Percentiles rank a stretch among this genome's conserved stretches.
Evolutionary conservation across 1,140 invertebrate species (phyloP).

Genomic region (Drosophila auraria): DNA sequence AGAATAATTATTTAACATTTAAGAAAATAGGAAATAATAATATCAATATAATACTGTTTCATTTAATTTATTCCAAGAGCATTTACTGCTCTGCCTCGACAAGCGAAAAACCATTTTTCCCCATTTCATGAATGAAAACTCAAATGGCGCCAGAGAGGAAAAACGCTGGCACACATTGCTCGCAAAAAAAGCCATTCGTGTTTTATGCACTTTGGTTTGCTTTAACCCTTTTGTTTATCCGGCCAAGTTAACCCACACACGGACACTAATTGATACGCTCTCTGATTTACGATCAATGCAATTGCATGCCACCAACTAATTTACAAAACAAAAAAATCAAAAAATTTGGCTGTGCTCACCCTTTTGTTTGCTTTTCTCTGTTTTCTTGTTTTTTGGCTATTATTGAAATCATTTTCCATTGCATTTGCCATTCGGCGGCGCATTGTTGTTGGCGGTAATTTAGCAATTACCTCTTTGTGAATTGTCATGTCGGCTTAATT

Average conservation of each 20-base stretch:
- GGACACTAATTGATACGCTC: slow-evolving; percentile 51
- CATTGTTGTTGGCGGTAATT: slow-evolving; percentile 52
- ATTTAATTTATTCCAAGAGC: not conserved
- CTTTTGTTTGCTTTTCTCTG: slow-evolving; percentile 9
- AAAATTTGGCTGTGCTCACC: slow-evolving; percentile 32
- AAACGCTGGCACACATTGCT: not conserved
- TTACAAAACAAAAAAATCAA: slow-evolving; percentile 19
- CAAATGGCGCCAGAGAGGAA: slow-evolving; percentile 16
- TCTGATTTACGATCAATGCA: slow-evolving; percentile 43
- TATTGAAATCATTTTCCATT: slow-evolving; percentile 57
- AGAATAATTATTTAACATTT: too few relatives aligned
- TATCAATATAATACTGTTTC: not conserved
- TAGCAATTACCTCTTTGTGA: slow-evolving; percentile 61
- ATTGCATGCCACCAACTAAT: slow-evolving; percentile 67
- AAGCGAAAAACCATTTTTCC: not conserved
- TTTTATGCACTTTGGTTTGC: slow-evolving; percentile 23
- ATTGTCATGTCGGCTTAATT: slow-evolving; percentile 66
- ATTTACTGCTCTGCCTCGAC: not conserved
- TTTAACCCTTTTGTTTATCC: slow-evolving; percentile 31
- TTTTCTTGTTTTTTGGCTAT: slow-evolving; percentile 20
- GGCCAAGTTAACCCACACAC: slow-evolving; percentile 32
- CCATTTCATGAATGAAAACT: slow-evolving; percentile 47
- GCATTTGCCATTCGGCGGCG: slow-evolving; percentile 42
- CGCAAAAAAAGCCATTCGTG: slow-evolving; percentile 2
- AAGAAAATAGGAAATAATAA: too few relatives aligned